A percentile compares a stretch with the other conserved stretches of the same genome.
Conservation (phyloP, 2,797 vertebrate species). For the Odontamblyopus rebecca region DNA sequence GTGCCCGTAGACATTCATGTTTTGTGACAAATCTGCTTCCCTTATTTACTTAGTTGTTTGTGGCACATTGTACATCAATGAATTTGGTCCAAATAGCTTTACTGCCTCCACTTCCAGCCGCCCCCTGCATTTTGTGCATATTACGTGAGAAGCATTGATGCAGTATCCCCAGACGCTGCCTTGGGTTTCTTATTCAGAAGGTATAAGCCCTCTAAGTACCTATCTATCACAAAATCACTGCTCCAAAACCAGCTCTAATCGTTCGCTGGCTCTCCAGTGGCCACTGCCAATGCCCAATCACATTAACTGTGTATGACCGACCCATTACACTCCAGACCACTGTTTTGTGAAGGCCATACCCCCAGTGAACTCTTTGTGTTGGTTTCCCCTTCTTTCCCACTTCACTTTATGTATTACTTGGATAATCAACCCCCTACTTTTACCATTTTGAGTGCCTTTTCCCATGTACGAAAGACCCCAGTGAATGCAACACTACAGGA, state of each 20-base stretch:
- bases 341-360: slow-evolving; percentile 47
- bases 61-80: slow-evolving; percentile 55
- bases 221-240: slow-evolving; percentile 71
- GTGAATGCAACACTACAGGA: slow-evolving; percentile 40
- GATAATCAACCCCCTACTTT: slow-evolving; percentile 24
- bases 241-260: slow-evolving; percentile 73
- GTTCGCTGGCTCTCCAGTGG: slow-evolving; percentile 60
- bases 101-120: slow-evolving; percentile 44
- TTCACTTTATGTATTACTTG: slow-evolving; percentile 37
- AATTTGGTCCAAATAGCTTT: slow-evolving; percentile 67
- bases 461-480: slow-evolving; percentile 29
- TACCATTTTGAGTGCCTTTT: background rate
- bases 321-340: slow-evolving; percentile 61
- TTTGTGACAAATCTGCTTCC: slow-evolving; percentile 30
- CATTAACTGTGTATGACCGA: slow-evolving; percentile 64
- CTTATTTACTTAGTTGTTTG: slow-evolving; percentile 38
- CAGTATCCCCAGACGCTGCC: slow-evolving; percentile 51
- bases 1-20: slow-evolving; percentile 16
- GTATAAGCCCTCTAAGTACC: slow-evolving; percentile 64
- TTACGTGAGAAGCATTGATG: slow-evolving; percentile 73
- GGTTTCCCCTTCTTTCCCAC: slow-evolving; percentile 31
- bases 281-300: slow-evolving; percentile 56
- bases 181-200: slow-evolving; percentile 65
- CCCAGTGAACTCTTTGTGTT: slow-evolving; percentile 31
- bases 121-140: slow-evolving; percentile 60